Evolutionary conservation across 2,797 vertebrate genomes (phyloP).

Genomic region (Anguilla pacifica): DNA sequence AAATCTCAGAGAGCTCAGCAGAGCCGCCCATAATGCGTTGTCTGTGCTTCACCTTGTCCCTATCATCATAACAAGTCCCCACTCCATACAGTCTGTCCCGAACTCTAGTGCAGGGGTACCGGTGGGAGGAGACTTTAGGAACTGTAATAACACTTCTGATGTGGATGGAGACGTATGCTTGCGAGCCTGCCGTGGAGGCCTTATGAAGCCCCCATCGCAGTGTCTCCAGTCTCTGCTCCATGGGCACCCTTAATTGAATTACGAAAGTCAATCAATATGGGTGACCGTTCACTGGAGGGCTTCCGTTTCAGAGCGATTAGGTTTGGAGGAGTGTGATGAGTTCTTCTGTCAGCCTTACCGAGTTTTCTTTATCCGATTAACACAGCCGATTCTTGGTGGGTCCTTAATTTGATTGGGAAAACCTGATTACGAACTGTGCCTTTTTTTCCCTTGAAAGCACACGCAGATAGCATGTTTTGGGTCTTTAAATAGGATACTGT

Average conservation of each 20-base stretch:
- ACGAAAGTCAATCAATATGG: conserved; percentile 2
- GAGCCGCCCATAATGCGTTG: background rate
- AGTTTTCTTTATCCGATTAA: background rate
- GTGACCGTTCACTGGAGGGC: background rate
- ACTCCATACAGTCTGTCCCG: background rate
- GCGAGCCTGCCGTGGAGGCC: background rate
- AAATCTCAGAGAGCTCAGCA: background rate
- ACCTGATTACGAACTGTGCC: background rate
- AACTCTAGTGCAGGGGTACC: background rate
- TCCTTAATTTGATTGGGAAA: conserved; percentile 14
- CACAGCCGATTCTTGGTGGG: background rate
- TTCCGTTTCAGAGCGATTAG: background rate
- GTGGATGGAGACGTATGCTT: background rate
- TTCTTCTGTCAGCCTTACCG: background rate
- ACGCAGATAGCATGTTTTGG: background rate
- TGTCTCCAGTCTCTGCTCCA: background rate
- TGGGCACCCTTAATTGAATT: background rate
- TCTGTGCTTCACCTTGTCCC: background rate
- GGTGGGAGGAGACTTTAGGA: background rate
- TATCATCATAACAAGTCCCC: background rate
- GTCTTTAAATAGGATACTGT: background rate
- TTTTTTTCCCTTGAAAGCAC: background rate
- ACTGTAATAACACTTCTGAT: background rate
- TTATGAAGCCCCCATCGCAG: background rate
- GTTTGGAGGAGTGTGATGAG: background rate